Percentiles rank a stretch among this genome's conserved stretches.
Evolutionary conservation across 2,113 vertebrate species (phyloP).

Genomic region (Labeo rohita): DNA sequence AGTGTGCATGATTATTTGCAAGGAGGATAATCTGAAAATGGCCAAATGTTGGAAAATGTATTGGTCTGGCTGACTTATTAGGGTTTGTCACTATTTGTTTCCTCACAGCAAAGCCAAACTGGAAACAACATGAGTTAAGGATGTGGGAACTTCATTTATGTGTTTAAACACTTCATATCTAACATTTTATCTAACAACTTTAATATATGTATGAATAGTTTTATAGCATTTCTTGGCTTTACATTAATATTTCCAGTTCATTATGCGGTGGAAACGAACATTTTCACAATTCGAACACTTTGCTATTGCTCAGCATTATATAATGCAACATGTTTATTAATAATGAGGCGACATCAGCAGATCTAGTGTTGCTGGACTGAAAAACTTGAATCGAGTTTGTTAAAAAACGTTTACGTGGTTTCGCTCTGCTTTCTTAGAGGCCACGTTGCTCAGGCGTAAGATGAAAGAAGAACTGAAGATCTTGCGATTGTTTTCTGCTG

Average conservation of each 20-base stretch:
- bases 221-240: not conserved
- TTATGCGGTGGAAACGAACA: not conserved
- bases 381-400: not conserved
- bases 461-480: not conserved
- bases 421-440: not conserved
- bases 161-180: not conserved
- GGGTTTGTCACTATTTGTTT: not conserved
- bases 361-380: not conserved
- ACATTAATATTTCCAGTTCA: not conserved
- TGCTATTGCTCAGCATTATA: not conserved
- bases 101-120: not conserved
- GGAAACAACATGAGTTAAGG: not conserved
- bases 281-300: not conserved
- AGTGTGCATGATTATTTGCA: not conserved
- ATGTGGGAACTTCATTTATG: not conserved
- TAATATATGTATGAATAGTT: not conserved
- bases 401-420: not conserved
- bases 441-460: not conserved
- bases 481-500: slow-evolving; percentile 15
- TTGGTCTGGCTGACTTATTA: not conserved
- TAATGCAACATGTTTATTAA: not conserved
- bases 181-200: not conserved
- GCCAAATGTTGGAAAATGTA: not conserved
- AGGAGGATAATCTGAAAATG: not conserved
- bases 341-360: not conserved